Evolutionary conservation across 2,113 vertebrate species (phyloP), one percentile per base, ranked within the genome.

Genomic region (Platanista minor): DNA sequence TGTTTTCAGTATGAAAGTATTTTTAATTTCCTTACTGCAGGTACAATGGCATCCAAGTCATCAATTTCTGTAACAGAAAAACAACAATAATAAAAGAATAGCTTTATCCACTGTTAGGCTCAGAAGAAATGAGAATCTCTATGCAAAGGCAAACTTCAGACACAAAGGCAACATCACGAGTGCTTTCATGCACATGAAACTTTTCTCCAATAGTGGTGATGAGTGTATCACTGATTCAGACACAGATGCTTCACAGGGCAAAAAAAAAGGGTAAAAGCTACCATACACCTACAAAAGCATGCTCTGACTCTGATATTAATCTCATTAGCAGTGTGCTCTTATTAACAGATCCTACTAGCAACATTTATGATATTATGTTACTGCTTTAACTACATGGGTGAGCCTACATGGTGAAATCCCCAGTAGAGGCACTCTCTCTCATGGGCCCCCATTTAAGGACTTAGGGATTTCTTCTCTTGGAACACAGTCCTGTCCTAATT

Each of bases 11-110:
- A 94, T 74, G 96, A 87, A 95, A 96, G 97, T 88, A 98, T 64
- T 85, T 99, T 99, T 98, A 99, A 86, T 62, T 98, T 97, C 91
- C 49, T 98, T 94, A 99, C 98, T 78, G 98, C 96, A 61, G 99
- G 99, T 96, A 99, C 97, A 98, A 99, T 98, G 86, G 99, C 99
- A 57, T 99, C 99, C 97, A 99, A 69, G 2, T 98, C 98, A 88
- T 93, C 98, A 97, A 99, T 98, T 92, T 98, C 99, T 99, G 98
- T 85, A 99, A 99, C 4, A 98, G 95, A 98, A 97, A 11, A 52
- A 84, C 87, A 96, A 96, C 29, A 86, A 96, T 62, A 80, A 11
- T 57, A 69, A 18, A 36, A 94, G 54, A 95, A 31, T 25, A 85
- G 64, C 41, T 66, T 88, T 93, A 91, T 78, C 94, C 49, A 87